Evolutionary conservation across 2,888 invertebrate species (phyloP).

Genomic region (Hirtodrosophila confusa): DNA sequence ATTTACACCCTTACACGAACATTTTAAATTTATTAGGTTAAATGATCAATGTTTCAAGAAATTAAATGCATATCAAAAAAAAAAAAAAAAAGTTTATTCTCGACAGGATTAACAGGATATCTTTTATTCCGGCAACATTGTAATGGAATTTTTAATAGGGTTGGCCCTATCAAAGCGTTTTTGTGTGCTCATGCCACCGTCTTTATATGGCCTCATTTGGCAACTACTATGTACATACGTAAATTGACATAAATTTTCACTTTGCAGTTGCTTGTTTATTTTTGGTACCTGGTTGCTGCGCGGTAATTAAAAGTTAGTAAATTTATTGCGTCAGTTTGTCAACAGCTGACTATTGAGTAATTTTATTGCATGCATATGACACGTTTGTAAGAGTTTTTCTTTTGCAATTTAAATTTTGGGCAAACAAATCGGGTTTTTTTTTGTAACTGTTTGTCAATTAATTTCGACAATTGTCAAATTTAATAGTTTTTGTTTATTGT

Average conservation of each 20-base stretch:
- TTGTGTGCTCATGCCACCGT: not conserved
- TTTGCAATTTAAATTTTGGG: not conserved
- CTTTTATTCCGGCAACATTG: slow-evolving; percentile 32
- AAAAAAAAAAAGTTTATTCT: no score
- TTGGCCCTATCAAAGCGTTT: not conserved
- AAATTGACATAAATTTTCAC: not conserved
- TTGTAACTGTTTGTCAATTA: no score
- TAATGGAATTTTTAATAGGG: slow-evolving; percentile 21
- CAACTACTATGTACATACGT: not conserved
- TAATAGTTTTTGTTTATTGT: no score
- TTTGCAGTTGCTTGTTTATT: not conserved
- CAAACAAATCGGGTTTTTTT: not conserved
- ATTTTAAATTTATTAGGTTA: no score
- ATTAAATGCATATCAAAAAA: no score
- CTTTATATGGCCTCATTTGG: not conserved
- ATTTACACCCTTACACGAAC: no score
- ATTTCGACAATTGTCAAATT: no score
- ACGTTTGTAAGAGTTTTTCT: no score
- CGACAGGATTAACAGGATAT: slow-evolving; percentile 27
- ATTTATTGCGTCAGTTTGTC: no score
- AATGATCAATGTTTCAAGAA: no score
- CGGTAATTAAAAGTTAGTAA: not conserved
- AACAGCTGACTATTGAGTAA: no score
- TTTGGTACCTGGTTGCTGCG: not conserved
- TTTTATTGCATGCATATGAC: no score